Evolutionary conservation across 2,797 vertebrate genomes (phyloP), one percentile per base, ranked within the genome.

Genomic region (Alosa sapidissima): DNA sequence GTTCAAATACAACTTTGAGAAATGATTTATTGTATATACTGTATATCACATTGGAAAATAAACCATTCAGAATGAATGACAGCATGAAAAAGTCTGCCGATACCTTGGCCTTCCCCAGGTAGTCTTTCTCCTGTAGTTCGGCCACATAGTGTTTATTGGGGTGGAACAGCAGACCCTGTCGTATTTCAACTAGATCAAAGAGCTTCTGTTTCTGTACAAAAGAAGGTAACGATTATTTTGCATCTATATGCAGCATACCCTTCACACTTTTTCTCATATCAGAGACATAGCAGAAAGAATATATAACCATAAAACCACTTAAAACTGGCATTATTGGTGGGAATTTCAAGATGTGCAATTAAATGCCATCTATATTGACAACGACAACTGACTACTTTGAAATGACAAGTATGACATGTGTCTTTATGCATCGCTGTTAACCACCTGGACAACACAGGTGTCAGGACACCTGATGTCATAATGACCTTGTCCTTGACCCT

Each of bases 61-160:
- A 3, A 41, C 5, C 3, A 75, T 41, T 19, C 3, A 41, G 47
- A 45, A 7, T 45, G 16, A 55, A 19, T 19, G 4, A 13, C 13
- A 54, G 2, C 52, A 78, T 78, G 14, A 68, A 68, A 33, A 33
- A 11, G 28, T 33, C 14, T 47, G 36, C 14, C 47, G 72, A 36
- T 94, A 99, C 98, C 95, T 91, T 97, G 0, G 98, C 97, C 92
- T 99, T 99, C 81, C 98, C 98, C 83, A 99, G 94, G 88, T 98
- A 99, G 91, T 99, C 98, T 89, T 97, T 99, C 94, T 98, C 98
- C 92, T 96, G 97, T 92, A 99, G 92, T 91, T 99, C 96, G 82
- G 97, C 98, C 88, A 99, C 97, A 28, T 98, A 97, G 88, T 94
- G 92, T 91, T 98, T 98, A 0, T 99, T 99, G 0, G 98, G 98